Base-by-base conservation (phyloP, 2,888 invertebrate genomes). In the Clepsis dumicolana region DNA sequence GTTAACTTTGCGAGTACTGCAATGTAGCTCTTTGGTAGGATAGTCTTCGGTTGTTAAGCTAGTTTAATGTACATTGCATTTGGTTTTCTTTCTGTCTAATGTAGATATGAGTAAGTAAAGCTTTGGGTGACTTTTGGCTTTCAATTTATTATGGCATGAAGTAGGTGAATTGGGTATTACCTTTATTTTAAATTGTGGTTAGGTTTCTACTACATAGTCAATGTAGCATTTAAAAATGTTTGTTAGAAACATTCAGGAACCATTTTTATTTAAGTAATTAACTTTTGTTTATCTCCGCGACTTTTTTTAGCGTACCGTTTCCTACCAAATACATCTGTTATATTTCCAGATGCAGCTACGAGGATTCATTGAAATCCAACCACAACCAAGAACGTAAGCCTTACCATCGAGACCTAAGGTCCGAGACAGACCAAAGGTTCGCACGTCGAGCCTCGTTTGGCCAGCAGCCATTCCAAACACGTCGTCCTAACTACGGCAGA, bases 331-430 rank as follows among this genome's bases (percentile, higher is more conserved):
- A 18, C 12, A 0, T 18, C 2, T 35, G 5, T 25, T 63, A 21
- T 64, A n/a, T 74, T 84, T 84, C 65, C 86, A 95, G 95, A 78
- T 96, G 96, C 87, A 97, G 96, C 80, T 97, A 97, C 84, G 97
- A 97, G 87, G 97, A 97, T 80, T 97, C 97, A 0, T 87, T 97
- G 48, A 97, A 97, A 83, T 96, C 96, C 0, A 95, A 79, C 85
- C 95, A 81, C 90, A 95, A 85, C 71, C 91, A 85, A 75, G 90
- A 87, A 35, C 69, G 75, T 1, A 89, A 90, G 61, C 75, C 82
- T 0, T 88, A 85, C 65, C 83, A 79, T 0, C 75, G 78, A 1
- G 86, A 85, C 1, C 56, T 57, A 8, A 50, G 62, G 1, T 35
- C 61, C 12, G 62, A 66, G 4, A 18, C 72, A 0, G 90, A 90